A percentile compares a stretch with the other conserved stretches of the same genome.
Conservation (phyloP, 2,888 invertebrate genomes). For the Pammene fasciana region DNA sequence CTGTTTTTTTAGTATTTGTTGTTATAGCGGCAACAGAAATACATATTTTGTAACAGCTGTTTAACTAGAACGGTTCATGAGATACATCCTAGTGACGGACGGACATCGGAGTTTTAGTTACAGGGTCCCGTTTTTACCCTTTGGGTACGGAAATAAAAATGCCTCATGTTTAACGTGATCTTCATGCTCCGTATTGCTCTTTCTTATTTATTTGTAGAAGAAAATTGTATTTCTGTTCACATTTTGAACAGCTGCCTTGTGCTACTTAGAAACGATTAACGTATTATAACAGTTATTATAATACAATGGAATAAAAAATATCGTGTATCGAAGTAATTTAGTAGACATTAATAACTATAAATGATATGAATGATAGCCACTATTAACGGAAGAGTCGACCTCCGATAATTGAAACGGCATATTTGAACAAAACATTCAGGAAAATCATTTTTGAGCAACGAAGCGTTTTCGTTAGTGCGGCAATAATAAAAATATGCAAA, state of each 20-base stretch:
- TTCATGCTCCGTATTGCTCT: too few relatives aligned
- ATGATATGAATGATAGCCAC: constrained; percentile 1
- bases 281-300: constrained; percentile 13
- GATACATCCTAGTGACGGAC: too few relatives aligned
- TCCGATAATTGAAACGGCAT: not conserved
- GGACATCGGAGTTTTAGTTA: too few relatives aligned
- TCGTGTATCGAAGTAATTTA: constrained; percentile 16
- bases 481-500: not conserved
- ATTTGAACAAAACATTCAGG: not conserved
- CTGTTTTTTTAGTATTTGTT: too few relatives aligned
- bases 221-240: too few relatives aligned
- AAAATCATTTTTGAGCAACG: not conserved
- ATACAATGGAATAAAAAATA: constrained; percentile 27
- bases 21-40: too few relatives aligned
- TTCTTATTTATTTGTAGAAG: too few relatives aligned
- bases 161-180: too few relatives aligned
- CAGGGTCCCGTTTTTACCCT: too few relatives aligned
- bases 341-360: constrained; percentile 1
- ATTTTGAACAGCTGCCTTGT: not conserved
- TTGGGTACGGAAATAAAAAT: too few relatives aligned
- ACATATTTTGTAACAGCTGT: too few relatives aligned
- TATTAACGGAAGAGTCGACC: not conserved
- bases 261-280: not conserved
- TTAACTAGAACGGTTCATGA: too few relatives aligned
- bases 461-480: not conserved